Base-by-base conservation (phyloP, 2,888 invertebrate genomes). In the Drosophila macrospina region DNA sequence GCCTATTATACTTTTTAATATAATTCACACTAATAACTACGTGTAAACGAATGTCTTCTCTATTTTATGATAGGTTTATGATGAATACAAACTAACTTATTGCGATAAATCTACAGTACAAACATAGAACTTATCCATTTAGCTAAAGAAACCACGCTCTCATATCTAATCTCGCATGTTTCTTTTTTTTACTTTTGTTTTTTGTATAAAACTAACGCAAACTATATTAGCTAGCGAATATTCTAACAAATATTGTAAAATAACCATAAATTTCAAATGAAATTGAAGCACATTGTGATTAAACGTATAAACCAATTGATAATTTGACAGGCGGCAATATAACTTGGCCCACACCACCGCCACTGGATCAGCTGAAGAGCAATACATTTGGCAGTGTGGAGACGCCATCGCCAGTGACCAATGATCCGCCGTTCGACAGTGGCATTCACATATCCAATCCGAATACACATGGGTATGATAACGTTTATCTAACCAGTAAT, bases 351-450 rank as follows among this genome's bases (percentile, higher is more conserved):
- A 90, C 91, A 45, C 91, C 91, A 36, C 90, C 89, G 26, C 89
- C 91, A 5, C 60, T 91, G 64, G 92, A 92, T 54, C 91, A 92
- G 60, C 69, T 91, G 6, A 92, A 91, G 74, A 90, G 85, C 60
- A 92, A 91, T 71, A 90, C 91, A 2, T 92, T 90, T 79, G 92
- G 91, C 54, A 92, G 91, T 61, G 88, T 92, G 5, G 92, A 92
- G 74, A 90, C 91, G 16, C 92, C 92, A 26, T 92, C 92, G 0
- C 92, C 92, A 3, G 76, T 92, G 24, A 90, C 91, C 66, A 92
- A 90, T 74, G 92, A 92, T 30, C 89, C 90, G 50, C 90, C 89
- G 5, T 89, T 84, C 48, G 91, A 91, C 44, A 84, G 80, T 67
- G 82, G 84, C 47, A 86, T 89, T 28, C 89, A 91, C 57, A 88